Evolutionary conservation across 2,888 invertebrate species (phyloP).

Genomic region (Diabrotica balteata): DNA sequence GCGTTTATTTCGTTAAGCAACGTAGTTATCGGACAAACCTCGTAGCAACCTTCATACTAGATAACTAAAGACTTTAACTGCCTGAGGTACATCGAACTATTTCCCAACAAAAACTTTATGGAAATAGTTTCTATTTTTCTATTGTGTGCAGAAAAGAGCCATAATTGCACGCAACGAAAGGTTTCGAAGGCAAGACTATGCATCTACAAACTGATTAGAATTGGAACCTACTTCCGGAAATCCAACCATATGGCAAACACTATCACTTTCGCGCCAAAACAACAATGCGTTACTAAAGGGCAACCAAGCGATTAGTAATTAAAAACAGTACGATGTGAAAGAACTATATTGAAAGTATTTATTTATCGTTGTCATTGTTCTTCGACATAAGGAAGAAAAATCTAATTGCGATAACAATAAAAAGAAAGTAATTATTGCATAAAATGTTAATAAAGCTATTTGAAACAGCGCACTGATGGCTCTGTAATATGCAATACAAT

Average conservation of each 20-base stretch:
- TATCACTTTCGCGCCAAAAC: constrained; percentile 21
- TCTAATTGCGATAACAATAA: not conserved
- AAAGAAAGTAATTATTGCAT: constrained; percentile 9
- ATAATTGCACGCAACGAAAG: not conserved
- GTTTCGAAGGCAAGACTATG: not conserved
- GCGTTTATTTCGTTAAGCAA: no score
- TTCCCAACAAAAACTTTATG: not conserved
- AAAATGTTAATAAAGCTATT: constrained; percentile 1
- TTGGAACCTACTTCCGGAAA: constrained; percentile 7
- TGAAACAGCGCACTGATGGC: no score
- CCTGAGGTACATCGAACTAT: not conserved
- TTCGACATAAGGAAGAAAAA: constrained; percentile 11
- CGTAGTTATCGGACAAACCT: no score
- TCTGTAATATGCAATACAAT: no score
- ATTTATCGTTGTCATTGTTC: constrained; percentile 12
- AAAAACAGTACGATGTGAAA: constrained; percentile 1
- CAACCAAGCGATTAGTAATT: constrained; percentile 16
- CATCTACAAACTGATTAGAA: not conserved
- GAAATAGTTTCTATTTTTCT: not conserved
- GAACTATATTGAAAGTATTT: not conserved
- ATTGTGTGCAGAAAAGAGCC: no score
- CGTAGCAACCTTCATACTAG: not conserved
- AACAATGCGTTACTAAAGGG: constrained; percentile 13
- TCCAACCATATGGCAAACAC: constrained; percentile 9
- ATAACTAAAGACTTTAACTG: not conserved